Evolutionary conservation across 2,113 vertebrate species (phyloP).

Genomic region (Rhodinocichla rosea): DNA sequence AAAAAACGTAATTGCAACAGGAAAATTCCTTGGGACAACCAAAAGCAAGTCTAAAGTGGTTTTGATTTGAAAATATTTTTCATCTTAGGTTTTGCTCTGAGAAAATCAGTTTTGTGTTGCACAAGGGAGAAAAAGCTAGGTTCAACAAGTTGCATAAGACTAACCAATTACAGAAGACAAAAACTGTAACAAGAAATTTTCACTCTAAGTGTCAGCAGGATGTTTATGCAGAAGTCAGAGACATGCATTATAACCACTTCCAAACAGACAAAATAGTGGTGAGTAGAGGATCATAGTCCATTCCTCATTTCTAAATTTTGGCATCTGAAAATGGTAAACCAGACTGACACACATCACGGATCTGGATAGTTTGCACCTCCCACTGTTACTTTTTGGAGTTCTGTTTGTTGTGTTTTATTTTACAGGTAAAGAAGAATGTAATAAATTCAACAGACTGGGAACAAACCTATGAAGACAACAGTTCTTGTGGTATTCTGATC

Average conservation of each 20-base stretch:
- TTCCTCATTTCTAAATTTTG: neutral
- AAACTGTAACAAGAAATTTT: neutral
- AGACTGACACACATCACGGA: neutral
- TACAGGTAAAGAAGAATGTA: neutral
- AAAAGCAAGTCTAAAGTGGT: neutral
- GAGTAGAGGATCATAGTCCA: neutral
- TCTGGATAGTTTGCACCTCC: neutral
- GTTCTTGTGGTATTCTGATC: neutral
- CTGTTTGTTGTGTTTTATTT: neutral
- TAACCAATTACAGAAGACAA: neutral
- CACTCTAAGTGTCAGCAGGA: neutral
- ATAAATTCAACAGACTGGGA: neutral
- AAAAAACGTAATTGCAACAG: neutral
- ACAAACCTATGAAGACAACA: neutral
- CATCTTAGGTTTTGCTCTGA: neutral
- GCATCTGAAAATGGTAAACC: neutral
- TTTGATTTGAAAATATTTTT: slow-evolving; percentile 26
- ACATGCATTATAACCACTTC: neutral
- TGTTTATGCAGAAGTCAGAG: neutral
- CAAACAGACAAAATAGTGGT: neutral
- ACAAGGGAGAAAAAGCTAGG: neutral
- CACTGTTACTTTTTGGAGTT: neutral
- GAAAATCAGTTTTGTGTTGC: neutral
- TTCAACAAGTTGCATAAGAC: neutral
- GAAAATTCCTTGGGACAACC: neutral